phyloP scores from a whole-genome alignment of 1,140 invertebrate species.

The Sesamia nonagrioides region DNA sequence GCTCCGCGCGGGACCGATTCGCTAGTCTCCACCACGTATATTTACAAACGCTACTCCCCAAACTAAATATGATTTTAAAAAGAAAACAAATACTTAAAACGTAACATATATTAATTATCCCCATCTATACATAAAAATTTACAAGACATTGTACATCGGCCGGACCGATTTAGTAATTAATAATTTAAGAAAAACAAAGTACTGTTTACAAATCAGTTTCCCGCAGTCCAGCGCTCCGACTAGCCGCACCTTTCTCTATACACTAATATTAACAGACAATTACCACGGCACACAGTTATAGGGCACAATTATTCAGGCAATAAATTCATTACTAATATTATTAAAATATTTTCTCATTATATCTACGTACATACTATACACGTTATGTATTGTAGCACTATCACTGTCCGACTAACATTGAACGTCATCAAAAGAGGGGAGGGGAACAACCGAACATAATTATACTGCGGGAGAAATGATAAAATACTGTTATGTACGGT shows the following conservation, averaged over 20 bases:
- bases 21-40: constrained; percentile 59
- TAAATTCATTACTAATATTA: constrained; percentile 72
- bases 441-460: constrained; percentile 51
- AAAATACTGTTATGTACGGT: constrained; percentile 41
- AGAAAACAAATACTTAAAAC: constrained; percentile 79
- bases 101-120: constrained; percentile 86
- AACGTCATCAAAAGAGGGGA: constrained; percentile 60
- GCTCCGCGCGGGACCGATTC: constrained; percentile 48
- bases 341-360: constrained; percentile 78
- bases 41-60: constrained; percentile 75
- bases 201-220: constrained; percentile 41
- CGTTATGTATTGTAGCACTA: constrained; percentile 79
- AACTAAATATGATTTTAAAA: constrained; percentile 61
- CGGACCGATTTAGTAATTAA: constrained; percentile 61
- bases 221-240: constrained; percentile 55
- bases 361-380: constrained; percentile 76
- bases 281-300: constrained; percentile 78
- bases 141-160: constrained; percentile 80
- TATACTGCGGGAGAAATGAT: constrained; percentile 26
- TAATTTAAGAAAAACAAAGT: constrained; percentile 75
- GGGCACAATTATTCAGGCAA: constrained; percentile 83
- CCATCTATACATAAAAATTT: constrained; percentile 86
- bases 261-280: constrained; percentile 63
- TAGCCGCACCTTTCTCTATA: constrained; percentile 58
- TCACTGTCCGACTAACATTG: constrained; percentile 72